These are phyloP conservation scores for Drosophila parvula DNA, from an alignment of 1,140 invertebrate species.

Conservation along the genomic window DNA sequence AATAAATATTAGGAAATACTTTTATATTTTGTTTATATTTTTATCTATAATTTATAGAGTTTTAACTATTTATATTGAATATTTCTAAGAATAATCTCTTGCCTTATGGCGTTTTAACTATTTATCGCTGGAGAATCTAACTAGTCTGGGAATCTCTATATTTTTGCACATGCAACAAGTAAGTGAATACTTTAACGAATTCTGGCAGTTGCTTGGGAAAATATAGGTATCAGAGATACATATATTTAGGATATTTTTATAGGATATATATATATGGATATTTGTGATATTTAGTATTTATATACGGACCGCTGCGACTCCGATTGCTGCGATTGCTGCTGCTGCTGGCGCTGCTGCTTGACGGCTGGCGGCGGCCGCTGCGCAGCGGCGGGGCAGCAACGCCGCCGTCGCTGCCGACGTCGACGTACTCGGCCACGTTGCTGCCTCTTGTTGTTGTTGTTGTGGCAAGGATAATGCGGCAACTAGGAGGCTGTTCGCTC, in stretches of 20 bases:
- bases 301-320: slow-evolving; percentile 71
- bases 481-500: neutral
- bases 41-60: neutral
- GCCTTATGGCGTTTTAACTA: neutral
- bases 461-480: slow-evolving; percentile 1
- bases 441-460: slow-evolving; percentile 29
- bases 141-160: neutral
- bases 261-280: neutral
- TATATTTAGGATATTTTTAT: too few species aligned
- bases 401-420: slow-evolving; percentile 48
- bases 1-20: too few species aligned
- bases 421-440: slow-evolving; percentile 57
- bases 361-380: slow-evolving; percentile 48
- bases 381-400: slow-evolving; percentile 36
- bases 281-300: neutral
- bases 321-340: slow-evolving; percentile 73
- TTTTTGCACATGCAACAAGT: slow-evolving; percentile 10
- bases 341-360: slow-evolving; percentile 71
- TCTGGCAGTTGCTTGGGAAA: neutral
- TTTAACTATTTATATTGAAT: too few species aligned
- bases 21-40: too few species aligned
- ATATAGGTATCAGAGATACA: neutral
- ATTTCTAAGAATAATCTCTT: neutral
- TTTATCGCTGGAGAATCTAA: neutral
- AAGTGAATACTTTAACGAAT: neutral